These are phyloP conservation scores for Brachionus sp. DNA, from an alignment of 1,140 invertebrate species.

Conservation along the genomic window DNA sequence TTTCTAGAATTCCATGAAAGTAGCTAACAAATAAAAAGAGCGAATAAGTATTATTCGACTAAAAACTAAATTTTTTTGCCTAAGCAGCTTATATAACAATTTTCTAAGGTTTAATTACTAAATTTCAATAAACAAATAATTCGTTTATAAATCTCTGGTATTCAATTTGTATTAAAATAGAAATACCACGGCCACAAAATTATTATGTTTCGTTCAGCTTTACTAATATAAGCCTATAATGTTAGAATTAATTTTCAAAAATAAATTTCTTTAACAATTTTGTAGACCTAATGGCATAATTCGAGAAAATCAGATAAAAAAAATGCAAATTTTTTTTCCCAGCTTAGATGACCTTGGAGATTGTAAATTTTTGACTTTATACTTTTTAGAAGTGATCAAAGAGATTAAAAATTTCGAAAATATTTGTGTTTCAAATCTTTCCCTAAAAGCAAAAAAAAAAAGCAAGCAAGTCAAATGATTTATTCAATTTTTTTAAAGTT, in stretches of 20 bases:
- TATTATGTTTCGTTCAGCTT: neutral
- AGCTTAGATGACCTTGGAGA: neutral
- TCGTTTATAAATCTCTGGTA: neutral
- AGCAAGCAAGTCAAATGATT: neutral
- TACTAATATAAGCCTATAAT: neutral
- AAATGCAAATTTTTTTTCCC: neutral
- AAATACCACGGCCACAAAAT: neutral
- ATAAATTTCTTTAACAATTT: neutral
- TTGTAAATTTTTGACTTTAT: neutral
- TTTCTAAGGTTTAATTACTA: conserved; percentile 29
- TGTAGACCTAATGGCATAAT: neutral
- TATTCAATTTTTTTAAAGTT: neutral
- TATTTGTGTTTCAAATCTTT: neutral
- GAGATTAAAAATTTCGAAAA: too few relatives aligned
- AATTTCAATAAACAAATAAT: conserved; percentile 21
- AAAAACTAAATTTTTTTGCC: neutral
- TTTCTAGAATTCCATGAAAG: neutral
- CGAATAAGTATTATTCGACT: neutral
- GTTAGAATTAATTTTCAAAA: neutral
- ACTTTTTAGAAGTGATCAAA: neutral
- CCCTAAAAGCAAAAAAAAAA: neutral
- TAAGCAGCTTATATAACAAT: conserved; percentile 28
- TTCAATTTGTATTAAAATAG: neutral
- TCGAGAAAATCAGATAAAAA: neutral
- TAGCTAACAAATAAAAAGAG: neutral